Evolutionary conservation across 2,888 invertebrate species (phyloP).

Genomic region (Amblyjoppa proteus): DNA sequence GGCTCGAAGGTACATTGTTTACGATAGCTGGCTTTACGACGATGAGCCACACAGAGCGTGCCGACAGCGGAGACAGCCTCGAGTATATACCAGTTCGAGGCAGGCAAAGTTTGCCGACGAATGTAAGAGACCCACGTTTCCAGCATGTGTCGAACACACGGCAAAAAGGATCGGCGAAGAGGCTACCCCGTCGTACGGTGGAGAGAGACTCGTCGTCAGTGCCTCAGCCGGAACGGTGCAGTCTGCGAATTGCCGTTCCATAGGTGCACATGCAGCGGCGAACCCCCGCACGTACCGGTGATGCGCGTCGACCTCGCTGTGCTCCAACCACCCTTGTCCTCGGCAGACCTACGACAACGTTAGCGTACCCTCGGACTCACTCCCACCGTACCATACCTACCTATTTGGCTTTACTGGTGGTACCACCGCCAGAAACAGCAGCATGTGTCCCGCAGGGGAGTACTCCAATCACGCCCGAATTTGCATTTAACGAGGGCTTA

Average conservation of each 20-base stretch:
- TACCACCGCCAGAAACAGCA: slow-evolving; percentile 48
- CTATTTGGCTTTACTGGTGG: slow-evolving; percentile 50
- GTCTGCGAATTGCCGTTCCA: slow-evolving; percentile 12
- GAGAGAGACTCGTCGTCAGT: background rate
- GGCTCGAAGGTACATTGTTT: slow-evolving; percentile 48
- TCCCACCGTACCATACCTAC: slow-evolving; percentile 26
- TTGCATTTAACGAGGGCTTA: slow-evolving; percentile 64
- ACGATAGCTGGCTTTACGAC: slow-evolving; percentile 64
- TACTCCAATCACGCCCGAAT: slow-evolving; percentile 66
- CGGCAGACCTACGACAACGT: slow-evolving; percentile 43
- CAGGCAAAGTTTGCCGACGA: slow-evolving; percentile 62
- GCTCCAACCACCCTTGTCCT: background rate
- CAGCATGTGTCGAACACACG: slow-evolving; percentile 79
- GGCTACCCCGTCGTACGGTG: background rate
- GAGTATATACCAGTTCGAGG: slow-evolving; percentile 15
- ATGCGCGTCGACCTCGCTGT: slow-evolving; percentile 11
- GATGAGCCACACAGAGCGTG: slow-evolving; percentile 42
- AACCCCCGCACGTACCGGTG: slow-evolving; percentile 43
- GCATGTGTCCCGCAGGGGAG: slow-evolving; percentile 63
- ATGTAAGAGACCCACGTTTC: slow-evolving; percentile 48
- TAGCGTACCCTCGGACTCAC: slow-evolving; percentile 39
- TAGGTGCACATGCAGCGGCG: slow-evolving; percentile 32
- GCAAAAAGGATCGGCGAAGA: slow-evolving; percentile 16
- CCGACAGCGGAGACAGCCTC: slow-evolving; percentile 19
- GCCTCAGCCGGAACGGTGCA: background rate